Evolutionary conservation across 1,140 invertebrate genomes (phyloP).

Genomic region (Antheraea mylitta): DNA sequence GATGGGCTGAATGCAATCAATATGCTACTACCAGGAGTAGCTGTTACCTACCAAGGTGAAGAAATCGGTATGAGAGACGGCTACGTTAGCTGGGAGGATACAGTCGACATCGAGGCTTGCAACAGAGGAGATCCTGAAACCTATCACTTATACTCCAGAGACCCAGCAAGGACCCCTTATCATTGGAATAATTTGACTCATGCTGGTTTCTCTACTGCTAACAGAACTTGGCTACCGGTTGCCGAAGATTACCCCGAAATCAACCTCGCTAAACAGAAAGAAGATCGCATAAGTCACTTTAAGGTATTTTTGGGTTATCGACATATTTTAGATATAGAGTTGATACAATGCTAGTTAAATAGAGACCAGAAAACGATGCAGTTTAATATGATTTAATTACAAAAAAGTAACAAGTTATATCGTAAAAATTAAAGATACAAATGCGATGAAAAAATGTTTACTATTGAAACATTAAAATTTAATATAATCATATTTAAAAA

Average conservation of each 20-base stretch:
- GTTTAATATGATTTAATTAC: too few relatives aligned
- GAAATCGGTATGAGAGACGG: constrained; percentile 86
- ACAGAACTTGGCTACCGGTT: constrained; percentile 84
- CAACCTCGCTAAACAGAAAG: constrained; percentile 74
- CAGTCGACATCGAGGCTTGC: constrained; percentile 65
- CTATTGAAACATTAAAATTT: too few relatives aligned
- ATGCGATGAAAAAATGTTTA: too few relatives aligned
- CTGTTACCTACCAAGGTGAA: constrained; percentile 87
- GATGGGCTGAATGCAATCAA: constrained; percentile 83
- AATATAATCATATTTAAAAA: too few relatives aligned
- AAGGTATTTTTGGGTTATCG: constrained; percentile 36
- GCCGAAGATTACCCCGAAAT: constrained; percentile 78
- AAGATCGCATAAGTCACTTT: constrained; percentile 50
- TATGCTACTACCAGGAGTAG: constrained; percentile 84
- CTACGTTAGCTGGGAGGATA: constrained; percentile 77
- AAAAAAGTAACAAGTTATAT: too few relatives aligned
- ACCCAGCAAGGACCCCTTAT: constrained; percentile 87
- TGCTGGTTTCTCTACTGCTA: constrained; percentile 83
- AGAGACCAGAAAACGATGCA: too few relatives aligned
- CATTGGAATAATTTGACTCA: constrained; percentile 85
- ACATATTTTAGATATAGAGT: too few relatives aligned
- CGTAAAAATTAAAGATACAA: too few relatives aligned
- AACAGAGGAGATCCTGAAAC: constrained; percentile 51
- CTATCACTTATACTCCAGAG: constrained; percentile 78
- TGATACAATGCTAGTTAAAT: too few relatives aligned